Conservation (phyloP, 2,797 vertebrate genomes). For the Pachyuromys duprasi region DNA sequence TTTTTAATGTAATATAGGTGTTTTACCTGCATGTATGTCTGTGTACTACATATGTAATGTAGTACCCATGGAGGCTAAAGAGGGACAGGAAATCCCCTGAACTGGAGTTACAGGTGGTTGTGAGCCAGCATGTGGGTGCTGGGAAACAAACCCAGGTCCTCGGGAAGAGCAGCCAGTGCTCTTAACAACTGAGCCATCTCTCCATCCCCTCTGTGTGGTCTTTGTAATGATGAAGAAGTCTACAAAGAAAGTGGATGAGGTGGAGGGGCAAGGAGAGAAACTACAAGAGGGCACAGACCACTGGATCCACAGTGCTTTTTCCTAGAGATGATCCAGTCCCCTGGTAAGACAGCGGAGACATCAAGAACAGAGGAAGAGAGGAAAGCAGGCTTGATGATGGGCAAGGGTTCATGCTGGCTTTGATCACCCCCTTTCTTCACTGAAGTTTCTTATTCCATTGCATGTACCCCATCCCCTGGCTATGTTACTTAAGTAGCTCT, state of each 20-base stretch:
- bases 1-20: not conserved
- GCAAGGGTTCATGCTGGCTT: not conserved
- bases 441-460: not conserved
- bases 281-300: not conserved
- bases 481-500: not conserved
- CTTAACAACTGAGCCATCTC: not conserved
- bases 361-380: not conserved
- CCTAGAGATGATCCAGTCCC: not conserved
- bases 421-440: not conserved
- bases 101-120: not conserved
- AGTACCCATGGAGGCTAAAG: not conserved
- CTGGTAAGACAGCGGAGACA: not conserved
- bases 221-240: not conserved
- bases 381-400: not conserved
- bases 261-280: not conserved
- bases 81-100: not conserved
- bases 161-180: not conserved
- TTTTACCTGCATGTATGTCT: no score
- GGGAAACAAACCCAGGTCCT: not conserved
- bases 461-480: not conserved
- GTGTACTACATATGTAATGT: not conserved
- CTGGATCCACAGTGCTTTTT: not conserved
- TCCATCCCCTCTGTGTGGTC: not conserved
- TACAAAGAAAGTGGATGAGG: not conserved
- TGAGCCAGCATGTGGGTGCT: not conserved